Evolutionary conservation across 2,113 vertebrate genomes (phyloP).

Genomic region (Oncorhynchus keta): DNA sequence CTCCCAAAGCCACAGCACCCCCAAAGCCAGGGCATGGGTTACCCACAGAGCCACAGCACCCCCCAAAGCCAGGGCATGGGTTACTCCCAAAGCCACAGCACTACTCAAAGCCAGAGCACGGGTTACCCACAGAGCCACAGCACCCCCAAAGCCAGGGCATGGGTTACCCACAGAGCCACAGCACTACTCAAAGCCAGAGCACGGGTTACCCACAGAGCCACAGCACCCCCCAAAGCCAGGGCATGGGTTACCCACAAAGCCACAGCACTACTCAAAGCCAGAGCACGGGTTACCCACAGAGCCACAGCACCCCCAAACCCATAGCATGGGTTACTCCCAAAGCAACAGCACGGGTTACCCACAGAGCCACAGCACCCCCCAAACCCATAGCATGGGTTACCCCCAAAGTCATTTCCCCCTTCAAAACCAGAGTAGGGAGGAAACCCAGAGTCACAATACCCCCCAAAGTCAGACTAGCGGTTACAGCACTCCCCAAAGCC

Average conservation of each 20-base stretch:
- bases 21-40: not conserved
- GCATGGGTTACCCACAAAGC: no score
- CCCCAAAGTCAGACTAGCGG: not conserved
- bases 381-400: not conserved
- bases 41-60: not conserved
- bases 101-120: no score
- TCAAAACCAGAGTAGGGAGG: not conserved
- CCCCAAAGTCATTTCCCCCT: not conserved
- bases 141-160: not conserved
- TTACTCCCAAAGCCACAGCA: no score
- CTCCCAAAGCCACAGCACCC: not conserved
- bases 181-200: no score
- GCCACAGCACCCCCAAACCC: no score
- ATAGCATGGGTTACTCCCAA: no score
- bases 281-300: not conserved
- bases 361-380: not conserved
- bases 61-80: no score
- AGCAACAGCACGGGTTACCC: no score
- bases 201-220: no score
- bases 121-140: no score
- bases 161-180: not conserved
- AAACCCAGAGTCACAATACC: not conserved
- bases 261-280: not conserved
- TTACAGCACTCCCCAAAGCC: slow-evolving; percentile 6
- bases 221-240: no score